A percentile compares a stretch with the other conserved stretches of the same genome.
Evolutionary conservation across 2,113 vertebrate species (phyloP).

Genomic region (Notothenia rossii): DNA sequence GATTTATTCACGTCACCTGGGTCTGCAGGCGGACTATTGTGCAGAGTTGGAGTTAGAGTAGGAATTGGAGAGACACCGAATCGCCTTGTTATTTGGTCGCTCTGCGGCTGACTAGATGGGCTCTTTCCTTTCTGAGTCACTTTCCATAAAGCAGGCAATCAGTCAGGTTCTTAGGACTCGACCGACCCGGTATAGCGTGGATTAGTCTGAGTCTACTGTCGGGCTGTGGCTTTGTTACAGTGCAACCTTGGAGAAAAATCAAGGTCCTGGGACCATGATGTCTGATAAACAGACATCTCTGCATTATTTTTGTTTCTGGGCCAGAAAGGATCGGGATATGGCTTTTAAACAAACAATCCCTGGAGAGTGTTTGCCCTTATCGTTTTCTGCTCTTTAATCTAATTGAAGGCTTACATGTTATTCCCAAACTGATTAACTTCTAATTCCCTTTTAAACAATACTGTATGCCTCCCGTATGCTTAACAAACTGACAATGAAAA

Average conservation of each 20-base stretch:
- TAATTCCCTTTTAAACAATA: slow-evolving; percentile 19
- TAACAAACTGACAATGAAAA: slow-evolving; percentile 45
- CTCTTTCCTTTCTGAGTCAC: slow-evolving; percentile 66
- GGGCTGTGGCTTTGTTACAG: slow-evolving; percentile 26
- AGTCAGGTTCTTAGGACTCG: slow-evolving; percentile 48
- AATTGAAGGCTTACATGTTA: slow-evolving; percentile 18
- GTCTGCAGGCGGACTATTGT: slow-evolving; percentile 19
- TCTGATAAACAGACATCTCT: slow-evolving; percentile 24
- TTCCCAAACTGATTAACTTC: slow-evolving; percentile 34
- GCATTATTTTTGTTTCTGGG: slow-evolving; percentile 17
- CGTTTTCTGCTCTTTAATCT: slow-evolving; percentile 11
- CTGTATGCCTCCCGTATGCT: slow-evolving; percentile 9
- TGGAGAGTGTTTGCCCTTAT: background rate
- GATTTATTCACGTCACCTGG: slow-evolving; percentile 21
- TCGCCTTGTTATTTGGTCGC: slow-evolving; percentile 34
- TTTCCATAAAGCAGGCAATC: slow-evolving; percentile 72
- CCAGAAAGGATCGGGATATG: background rate
- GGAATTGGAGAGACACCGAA: slow-evolving; percentile 19
- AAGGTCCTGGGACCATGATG: slow-evolving; percentile 34
- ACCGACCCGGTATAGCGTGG: slow-evolving; percentile 26
- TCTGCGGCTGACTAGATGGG: slow-evolving; percentile 53
- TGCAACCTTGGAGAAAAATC: slow-evolving; percentile 51
- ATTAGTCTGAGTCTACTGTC: slow-evolving; percentile 37
- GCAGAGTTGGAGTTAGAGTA: slow-evolving; percentile 30
- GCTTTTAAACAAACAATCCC: slow-evolving; percentile 17